Evolutionary conservation across 2,113 vertebrate genomes (phyloP), one percentile per base, ranked within the genome.

Genomic region (Crotalus horridus): DNA sequence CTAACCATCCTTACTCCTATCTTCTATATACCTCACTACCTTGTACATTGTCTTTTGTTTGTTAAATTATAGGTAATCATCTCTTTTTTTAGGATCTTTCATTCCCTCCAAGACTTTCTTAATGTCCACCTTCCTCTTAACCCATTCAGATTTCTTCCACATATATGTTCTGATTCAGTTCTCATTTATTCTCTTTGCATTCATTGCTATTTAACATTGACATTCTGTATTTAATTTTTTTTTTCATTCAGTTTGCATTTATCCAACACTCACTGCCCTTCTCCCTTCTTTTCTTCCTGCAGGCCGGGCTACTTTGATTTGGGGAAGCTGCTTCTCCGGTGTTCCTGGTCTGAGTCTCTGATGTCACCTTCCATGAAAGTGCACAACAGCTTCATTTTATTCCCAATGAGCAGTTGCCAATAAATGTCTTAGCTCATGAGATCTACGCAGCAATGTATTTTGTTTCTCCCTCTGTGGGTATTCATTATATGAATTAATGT

Each of bases 401-500:
- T 24, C 7, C 69, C n/a, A 39, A 2, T 1, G 13, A 94, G 13
- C 85, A 46, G 13, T 15, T 85, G 24, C 29, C 43, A 69, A 64
- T 95, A 94, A 96, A 88, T 64, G 93, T 56, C 88, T 85, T 43
- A 3, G 69, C 88, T 61, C 13, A 29, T 4, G 33, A 24, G 48
- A 39, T 5, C 46, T 6, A 9, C 21, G 24, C 89, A 39, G 56
- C 13, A 1, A 15, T n/a, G 0, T 23, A 1, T 55, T 24, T 33
- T 92, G 58, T 51, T 92, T 89, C 87, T 48, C 81, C 54, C 51
- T 89, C 46, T 1, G 58, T 88, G 55, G 89, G 89, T 94, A 85
- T 20, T 87, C 55, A 43, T 24, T 91, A 53, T 54, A 87, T 55
- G n/a, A 92, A 97, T 96, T 96, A 96, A 96, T 64, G n/a, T 64